Evolutionary conservation across 2,113 vertebrate genomes (phyloP).

Genomic region (Ginglymostoma cirratum): DNA sequence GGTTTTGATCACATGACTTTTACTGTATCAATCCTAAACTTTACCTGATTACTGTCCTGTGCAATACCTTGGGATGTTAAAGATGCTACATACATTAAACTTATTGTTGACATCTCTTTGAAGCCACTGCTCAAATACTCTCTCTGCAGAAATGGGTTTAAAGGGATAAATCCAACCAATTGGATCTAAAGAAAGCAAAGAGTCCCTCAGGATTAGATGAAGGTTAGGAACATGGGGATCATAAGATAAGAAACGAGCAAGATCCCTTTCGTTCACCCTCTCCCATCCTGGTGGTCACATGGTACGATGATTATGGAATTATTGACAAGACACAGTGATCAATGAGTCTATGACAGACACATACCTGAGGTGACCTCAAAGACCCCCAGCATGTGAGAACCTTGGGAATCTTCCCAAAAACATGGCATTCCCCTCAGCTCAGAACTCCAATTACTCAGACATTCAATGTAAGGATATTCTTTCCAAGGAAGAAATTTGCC

Average conservation of each 20-base stretch:
- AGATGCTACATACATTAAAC: too few relatives aligned
- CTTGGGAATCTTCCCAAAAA: too few relatives aligned
- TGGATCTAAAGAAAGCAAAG: not conserved
- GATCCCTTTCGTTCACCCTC: not conserved
- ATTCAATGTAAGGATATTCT: too few relatives aligned
- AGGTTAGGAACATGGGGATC: not conserved
- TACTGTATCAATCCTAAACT: too few relatives aligned
- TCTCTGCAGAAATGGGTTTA: not conserved
- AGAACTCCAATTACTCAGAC: too few relatives aligned
- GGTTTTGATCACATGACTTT: too few relatives aligned
- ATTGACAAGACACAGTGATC: not conserved
- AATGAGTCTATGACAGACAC: not conserved
- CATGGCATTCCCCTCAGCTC: too few relatives aligned
- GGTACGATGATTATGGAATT: not conserved
- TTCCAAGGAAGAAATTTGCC: not conserved
- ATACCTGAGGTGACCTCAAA: not conserved
- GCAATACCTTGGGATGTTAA: too few relatives aligned
- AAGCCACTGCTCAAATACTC: not conserved
- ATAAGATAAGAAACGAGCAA: not conserved
- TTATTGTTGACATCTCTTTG: not conserved
- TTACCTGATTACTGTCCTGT: too few relatives aligned
- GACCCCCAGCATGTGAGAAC: not conserved
- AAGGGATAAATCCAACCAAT: not conserved
- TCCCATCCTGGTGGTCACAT: not conserved
- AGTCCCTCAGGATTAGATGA: too few relatives aligned